Base-by-base conservation (phyloP, 2,888 invertebrate species). In the Eretmocerus hayati region DNA sequence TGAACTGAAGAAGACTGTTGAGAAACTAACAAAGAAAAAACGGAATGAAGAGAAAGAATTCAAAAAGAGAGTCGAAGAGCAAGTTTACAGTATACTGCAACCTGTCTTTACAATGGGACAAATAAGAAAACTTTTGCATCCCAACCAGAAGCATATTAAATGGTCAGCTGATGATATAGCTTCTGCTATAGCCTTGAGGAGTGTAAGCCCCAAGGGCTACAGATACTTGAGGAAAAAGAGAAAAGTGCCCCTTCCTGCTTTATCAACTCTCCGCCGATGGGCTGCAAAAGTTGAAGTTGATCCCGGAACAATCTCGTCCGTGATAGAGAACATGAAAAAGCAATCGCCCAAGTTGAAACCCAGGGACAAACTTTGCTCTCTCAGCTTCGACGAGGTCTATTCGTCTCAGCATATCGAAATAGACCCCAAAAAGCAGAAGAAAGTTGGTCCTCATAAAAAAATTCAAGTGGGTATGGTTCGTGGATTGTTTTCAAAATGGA, bases 401-500 rank as follows among this genome's bases (percentile, higher is more conserved):
- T 21, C 21, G 11, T 38, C 38, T 3, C 38, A 38, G 4, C 11
- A 38, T 11, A 20, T 20, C 21, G 38, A 38, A 38, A 38, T 38
- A 21, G 38, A 38, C 11, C 8, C 2, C 2, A 38, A 20, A 21
- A 11, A 38, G 2, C 8, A 38, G 11, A 18, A 38, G 20, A 3
- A 11, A n/a, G 20, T 38, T 3, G 38, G 38, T 9, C 38, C 38
- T 18, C 38, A 38, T 38, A 38, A 38, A 20, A 38, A 20, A 3
- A 11, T 11, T 6, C 38, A 38, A 11, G 5, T 38, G 6, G 3
- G 20, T 4, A 20, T 38, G 6, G 38, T 11, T 20, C 38, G 38
- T 4, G 38, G 38, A n/a, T 11, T 59, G 13, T 37, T 58, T 48
- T 18, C 32, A 4, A 45, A 48, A 1, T 63, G 60, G 62, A 61